Conservation (phyloP, 2,888 invertebrate genomes). For the Euclidia mi region DNA sequence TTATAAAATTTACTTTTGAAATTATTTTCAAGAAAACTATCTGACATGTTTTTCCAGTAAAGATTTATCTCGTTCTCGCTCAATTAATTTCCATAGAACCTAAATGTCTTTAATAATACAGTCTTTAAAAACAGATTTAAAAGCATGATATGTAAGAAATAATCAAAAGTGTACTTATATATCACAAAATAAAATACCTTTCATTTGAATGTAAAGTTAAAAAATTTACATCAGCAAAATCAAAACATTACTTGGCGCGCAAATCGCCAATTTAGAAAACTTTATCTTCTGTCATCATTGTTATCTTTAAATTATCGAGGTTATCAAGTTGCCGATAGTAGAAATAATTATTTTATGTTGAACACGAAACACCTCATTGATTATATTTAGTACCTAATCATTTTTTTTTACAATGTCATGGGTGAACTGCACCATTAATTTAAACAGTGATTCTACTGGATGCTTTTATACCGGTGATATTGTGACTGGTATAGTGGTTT, state of each 20-base stretch:
- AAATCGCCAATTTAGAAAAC: constrained; percentile 27
- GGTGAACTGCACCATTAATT: constrained; percentile 69
- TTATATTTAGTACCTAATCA: constrained; percentile 21
- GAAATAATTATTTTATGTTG: constrained; percentile 32
- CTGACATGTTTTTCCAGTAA: no score
- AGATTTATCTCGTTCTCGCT: no score
- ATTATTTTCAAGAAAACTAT: no score
- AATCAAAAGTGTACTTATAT: no score
- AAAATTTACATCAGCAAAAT: background rate
- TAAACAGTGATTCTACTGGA: constrained; percentile 77
- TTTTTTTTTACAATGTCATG: constrained; percentile 67
- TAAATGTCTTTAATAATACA: no score
- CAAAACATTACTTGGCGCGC: constrained; percentile 22
- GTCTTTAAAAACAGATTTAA: no score
- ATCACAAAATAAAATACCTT: no score
- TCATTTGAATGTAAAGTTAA: background rate
- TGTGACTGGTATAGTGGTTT: constrained; percentile 77
- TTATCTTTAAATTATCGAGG: constrained; percentile 43
- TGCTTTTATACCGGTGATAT: constrained; percentile 80
- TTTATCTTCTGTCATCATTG: constrained; percentile 47
- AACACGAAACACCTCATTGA: constrained; percentile 24
- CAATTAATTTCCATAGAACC: no score
- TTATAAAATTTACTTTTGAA: no score
- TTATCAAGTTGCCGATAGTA: constrained; percentile 42
- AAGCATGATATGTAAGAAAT: no score